Evolutionary conservation across 2,797 vertebrate species (phyloP).

Genomic region (Dromococcyx pavoninus): DNA sequence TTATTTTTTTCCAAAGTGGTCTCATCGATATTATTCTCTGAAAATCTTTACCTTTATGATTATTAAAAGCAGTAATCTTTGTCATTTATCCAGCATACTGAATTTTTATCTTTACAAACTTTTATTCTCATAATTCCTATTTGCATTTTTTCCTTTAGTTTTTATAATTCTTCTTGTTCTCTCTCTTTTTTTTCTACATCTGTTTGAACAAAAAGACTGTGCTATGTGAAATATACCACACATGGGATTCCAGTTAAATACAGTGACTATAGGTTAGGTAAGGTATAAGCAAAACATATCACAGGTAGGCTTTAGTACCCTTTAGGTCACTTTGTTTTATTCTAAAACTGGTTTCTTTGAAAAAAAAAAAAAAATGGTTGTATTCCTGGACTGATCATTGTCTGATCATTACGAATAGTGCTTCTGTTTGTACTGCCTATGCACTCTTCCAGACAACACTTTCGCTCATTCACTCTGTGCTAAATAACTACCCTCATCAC

Average conservation of each 20-base stretch:
- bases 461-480: not conserved
- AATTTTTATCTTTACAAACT: not conserved
- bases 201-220: not conserved
- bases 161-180: not conserved
- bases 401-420: not conserved
- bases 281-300: not conserved
- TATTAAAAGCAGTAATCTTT: not conserved
- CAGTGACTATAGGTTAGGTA: not conserved
- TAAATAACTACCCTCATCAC: not conserved
- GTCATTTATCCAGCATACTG: not conserved
- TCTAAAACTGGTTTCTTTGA: not conserved
- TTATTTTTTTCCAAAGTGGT: not conserved
- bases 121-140: not conserved
- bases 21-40: not conserved
- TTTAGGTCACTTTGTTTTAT: not conserved
- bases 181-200: not conserved
- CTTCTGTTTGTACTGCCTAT: not conserved
- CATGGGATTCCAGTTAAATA: not conserved
- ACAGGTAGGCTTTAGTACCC: not conserved
- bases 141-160: not conserved
- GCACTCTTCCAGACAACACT: no score
- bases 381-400: not conserved
- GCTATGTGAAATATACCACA: not conserved
- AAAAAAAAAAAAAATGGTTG: no score
- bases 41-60: slow-evolving; percentile 3